Conservation (phyloP, 2,113 vertebrate genomes). For the Ceyx cyanopectus region DNA sequence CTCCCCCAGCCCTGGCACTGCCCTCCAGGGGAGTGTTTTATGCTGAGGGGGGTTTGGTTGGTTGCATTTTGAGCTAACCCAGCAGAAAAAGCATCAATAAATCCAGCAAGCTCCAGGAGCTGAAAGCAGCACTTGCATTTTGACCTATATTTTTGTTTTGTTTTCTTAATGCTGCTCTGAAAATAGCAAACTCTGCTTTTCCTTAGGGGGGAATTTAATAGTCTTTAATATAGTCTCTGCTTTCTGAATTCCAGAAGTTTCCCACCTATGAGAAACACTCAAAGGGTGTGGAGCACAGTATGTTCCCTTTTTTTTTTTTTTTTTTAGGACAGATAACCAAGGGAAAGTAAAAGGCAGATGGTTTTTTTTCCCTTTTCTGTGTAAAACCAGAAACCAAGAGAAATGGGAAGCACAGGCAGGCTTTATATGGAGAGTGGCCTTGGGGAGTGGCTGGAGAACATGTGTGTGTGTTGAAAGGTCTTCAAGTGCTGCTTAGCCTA, state of each 20-base stretch:
- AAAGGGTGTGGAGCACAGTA: neutral
- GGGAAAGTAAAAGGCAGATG: neutral
- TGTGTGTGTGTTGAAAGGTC: neutral
- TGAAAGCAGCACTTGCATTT: conserved; percentile 3
- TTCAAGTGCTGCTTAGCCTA: neutral
- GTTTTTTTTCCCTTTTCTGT: neutral
- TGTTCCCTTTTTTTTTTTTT: neutral
- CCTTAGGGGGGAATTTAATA: neutral
- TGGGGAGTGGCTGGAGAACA: neutral
- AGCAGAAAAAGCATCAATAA: neutral
- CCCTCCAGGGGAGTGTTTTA: too few species aligned
- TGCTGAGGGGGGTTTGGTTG: neutral
- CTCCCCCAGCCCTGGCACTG: too few species aligned
- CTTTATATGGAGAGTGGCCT: neutral
- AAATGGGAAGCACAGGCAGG: neutral
- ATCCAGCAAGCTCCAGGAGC: neutral
- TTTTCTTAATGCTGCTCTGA: neutral
- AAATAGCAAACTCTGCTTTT: conserved; percentile 5
- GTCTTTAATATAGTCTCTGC: neutral
- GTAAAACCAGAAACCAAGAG: neutral
- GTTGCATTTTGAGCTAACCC: neutral
- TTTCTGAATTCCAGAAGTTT: neutral
- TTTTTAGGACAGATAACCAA: neutral
- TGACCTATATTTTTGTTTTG: neutral
- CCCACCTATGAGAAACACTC: neutral